Conservation (phyloP, 2,888 invertebrate species). For the Orchestes rusci region DNA sequence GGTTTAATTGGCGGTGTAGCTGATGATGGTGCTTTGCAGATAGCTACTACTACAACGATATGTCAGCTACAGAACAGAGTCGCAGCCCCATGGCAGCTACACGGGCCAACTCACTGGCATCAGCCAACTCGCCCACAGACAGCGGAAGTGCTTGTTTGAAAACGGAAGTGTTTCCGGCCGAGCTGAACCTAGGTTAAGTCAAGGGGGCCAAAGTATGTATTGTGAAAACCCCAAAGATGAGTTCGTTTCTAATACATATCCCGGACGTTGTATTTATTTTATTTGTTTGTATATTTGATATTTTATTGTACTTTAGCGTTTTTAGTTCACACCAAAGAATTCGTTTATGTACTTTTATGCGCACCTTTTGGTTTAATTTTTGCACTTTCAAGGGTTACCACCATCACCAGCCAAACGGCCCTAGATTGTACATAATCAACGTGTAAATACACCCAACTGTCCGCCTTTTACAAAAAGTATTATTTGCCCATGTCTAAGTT, state of each 20-base stretch:
- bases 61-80: constrained; percentile 40
- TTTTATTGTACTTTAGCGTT: constrained; percentile 31
- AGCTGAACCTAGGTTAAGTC: constrained; percentile 36
- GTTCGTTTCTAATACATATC: too few species aligned
- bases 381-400: too few species aligned
- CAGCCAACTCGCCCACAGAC: constrained; percentile 61
- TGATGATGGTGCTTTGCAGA: constrained; percentile 44
- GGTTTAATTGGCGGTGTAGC: not conserved
- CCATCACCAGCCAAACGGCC: too few species aligned
- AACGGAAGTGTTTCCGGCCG: constrained; percentile 46
- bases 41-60: constrained; percentile 58
- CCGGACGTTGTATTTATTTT: too few species aligned
- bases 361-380: too few species aligned
- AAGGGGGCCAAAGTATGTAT: constrained; percentile 13
- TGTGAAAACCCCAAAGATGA: not conserved
- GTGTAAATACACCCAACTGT: too few species aligned
- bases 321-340: constrained; percentile 45
- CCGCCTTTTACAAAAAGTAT: too few species aligned
- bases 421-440: too few species aligned
- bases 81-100: constrained; percentile 65
- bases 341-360: too few species aligned
- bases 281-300: constrained; percentile 20
- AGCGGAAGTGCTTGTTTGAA: constrained; percentile 62
- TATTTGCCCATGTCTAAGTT: constrained; percentile 14
- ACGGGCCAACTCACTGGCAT: constrained; percentile 61